phyloP scores from a whole-genome alignment of 2,888 invertebrate species.

The Eilema griseolum region DNA sequence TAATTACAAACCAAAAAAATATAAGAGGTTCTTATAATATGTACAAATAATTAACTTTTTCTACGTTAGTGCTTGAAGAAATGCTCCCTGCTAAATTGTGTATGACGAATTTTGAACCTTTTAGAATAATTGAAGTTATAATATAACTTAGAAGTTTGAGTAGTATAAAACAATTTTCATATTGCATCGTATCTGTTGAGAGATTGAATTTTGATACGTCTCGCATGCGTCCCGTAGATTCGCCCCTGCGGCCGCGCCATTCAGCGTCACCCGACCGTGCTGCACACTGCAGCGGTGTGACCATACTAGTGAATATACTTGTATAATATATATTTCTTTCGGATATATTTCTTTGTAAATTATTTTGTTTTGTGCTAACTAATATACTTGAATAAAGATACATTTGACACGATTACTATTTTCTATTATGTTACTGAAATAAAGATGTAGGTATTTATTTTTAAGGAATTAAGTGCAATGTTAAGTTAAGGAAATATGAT shows the following conservation, averaged over 20 bases:
- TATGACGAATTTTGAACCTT: not conserved
- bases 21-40: too few species aligned
- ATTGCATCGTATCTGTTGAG: constrained; percentile 70
- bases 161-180: constrained; percentile 76
- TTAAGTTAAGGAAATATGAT: too few species aligned
- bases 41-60: not conserved
- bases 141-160: constrained; percentile 39
- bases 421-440: not conserved
- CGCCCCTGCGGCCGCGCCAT: constrained; percentile 61
- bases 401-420: too few species aligned
- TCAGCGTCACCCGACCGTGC: constrained; percentile 69
- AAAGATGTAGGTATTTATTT: not conserved
- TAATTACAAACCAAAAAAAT: too few species aligned
- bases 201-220: constrained; percentile 81
- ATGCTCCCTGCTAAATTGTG: not conserved
- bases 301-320: constrained; percentile 1
- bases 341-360: constrained; percentile 20
- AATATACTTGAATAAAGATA: not conserved
- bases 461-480: too few species aligned
- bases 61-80: not conserved
- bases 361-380: not conserved
- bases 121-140: constrained; percentile 29
- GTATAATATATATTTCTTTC: too few species aligned
- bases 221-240: constrained; percentile 55
- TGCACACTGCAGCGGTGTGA: constrained; percentile 41